Evolutionary conservation across 2,888 invertebrate genomes (phyloP).

Genomic region (Teleiodes luculella): DNA sequence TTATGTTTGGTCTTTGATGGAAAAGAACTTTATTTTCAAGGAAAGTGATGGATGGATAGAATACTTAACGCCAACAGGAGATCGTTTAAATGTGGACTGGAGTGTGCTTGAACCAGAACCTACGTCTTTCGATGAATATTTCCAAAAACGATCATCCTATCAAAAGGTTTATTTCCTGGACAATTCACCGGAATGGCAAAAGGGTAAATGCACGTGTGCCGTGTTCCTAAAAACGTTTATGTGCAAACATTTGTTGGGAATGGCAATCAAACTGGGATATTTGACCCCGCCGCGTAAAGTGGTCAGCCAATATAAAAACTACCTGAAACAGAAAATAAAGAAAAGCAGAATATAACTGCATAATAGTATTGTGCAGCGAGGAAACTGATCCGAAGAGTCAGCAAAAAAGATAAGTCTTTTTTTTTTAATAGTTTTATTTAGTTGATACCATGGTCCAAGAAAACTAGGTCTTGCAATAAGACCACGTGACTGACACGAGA

Average conservation of each 20-base stretch:
- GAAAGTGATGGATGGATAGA: neutral
- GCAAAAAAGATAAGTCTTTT: too few relatives aligned
- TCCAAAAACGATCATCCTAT: neutral
- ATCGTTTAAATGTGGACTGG: too few relatives aligned
- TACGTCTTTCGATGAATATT: neutral
- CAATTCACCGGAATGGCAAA: neutral
- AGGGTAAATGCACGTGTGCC: neutral
- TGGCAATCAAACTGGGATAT: neutral
- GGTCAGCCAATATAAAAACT: neutral
- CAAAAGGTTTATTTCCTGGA: neutral
- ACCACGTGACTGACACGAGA: too few relatives aligned
- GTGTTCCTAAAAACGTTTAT: neutral
- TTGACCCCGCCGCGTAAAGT: neutral
- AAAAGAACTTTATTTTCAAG: too few relatives aligned
- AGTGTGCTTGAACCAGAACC: too few relatives aligned
- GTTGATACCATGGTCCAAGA: too few relatives aligned
- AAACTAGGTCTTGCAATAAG: too few relatives aligned
- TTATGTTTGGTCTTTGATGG: neutral
- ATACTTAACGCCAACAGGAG: neutral
- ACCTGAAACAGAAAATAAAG: neutral
- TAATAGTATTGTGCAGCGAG: too few relatives aligned
- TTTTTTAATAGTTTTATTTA: too few relatives aligned
- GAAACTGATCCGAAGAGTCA: too few relatives aligned
- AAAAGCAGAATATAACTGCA: too few relatives aligned
- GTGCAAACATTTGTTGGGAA: neutral